Percentiles rank a stretch among this genome's conserved stretches.
These are phyloP conservation scores for Eonycteris spelaea DNA, from an alignment of 2,113 vertebrate genomes.

Conservation along the genomic window DNA sequence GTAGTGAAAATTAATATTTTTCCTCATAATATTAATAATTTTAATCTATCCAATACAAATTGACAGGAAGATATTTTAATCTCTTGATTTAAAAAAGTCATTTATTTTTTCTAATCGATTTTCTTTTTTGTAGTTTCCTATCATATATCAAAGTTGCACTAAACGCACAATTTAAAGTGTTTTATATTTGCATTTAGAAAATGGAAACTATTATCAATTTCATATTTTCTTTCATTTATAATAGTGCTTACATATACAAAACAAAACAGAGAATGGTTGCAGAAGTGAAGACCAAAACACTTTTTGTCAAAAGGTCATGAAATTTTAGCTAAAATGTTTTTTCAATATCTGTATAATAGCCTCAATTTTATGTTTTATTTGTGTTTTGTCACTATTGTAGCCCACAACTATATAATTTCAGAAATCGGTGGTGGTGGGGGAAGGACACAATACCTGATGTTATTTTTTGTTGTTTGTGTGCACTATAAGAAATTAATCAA, in stretches of 20 bases:
- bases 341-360: not conserved
- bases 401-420: not conserved
- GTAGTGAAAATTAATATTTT: conserved; percentile 24
- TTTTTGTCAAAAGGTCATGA: not conserved
- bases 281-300: not conserved
- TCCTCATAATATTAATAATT: not conserved
- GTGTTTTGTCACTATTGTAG: not conserved
- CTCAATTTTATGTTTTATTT: not conserved
- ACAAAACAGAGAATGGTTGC: not conserved
- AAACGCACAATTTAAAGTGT: conserved; percentile 3
- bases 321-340: not conserved
- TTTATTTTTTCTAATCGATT: conserved; percentile 15
- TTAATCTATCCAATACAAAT: not conserved
- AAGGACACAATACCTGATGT: not conserved
- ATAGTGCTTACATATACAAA: not conserved
- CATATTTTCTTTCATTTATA: not conserved
- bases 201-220: not conserved
- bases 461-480: not conserved
- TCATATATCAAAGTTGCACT: not conserved
- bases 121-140: conserved; percentile 20
- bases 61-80: conserved; percentile 4
- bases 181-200: not conserved
- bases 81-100: not conserved
- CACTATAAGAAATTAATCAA: not conserved
- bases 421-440: not conserved